Percentiles rank a stretch among this genome's conserved stretches.
phyloP scores from a whole-genome alignment of 2,113 vertebrate species.

The Dryoscopus gambensis region DNA sequence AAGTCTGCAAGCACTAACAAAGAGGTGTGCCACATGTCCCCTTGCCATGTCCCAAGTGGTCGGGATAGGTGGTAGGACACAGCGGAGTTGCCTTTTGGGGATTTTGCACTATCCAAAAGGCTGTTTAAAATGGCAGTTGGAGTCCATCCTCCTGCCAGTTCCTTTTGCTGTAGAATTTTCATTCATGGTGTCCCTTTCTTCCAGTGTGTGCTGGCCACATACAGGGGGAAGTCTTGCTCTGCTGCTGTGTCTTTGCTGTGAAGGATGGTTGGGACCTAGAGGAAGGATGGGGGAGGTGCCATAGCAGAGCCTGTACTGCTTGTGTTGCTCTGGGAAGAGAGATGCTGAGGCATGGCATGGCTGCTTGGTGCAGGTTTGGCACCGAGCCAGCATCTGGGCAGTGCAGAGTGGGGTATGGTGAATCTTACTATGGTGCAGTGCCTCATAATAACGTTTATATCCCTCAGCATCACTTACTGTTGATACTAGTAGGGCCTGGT shows the following conservation, averaged over 20 bases:
- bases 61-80: accelerated
- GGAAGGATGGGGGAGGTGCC: not conserved
- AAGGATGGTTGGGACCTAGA: not conserved
- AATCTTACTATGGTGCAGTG: not conserved
- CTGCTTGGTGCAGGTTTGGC: not conserved
- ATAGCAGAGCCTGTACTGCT: not conserved
- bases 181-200: not conserved
- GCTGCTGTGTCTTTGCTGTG: not conserved
- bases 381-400: not conserved
- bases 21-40: not conserved
- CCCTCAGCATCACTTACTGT: not conserved
- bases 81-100: not conserved
- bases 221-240: not conserved
- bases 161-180: not conserved
- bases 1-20: not conserved
- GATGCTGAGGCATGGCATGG: not conserved
- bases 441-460: not conserved
- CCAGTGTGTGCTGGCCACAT: not conserved
- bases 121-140: not conserved
- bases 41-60: not conserved
- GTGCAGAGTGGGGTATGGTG: not conserved
- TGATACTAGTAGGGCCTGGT: not conserved
- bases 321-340: not conserved
- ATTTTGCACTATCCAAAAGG: not conserved
- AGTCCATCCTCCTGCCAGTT: not conserved